These are phyloP conservation scores for Atherix ibis DNA, from an alignment of 2,888 invertebrate species.

Conservation along the genomic window DNA sequence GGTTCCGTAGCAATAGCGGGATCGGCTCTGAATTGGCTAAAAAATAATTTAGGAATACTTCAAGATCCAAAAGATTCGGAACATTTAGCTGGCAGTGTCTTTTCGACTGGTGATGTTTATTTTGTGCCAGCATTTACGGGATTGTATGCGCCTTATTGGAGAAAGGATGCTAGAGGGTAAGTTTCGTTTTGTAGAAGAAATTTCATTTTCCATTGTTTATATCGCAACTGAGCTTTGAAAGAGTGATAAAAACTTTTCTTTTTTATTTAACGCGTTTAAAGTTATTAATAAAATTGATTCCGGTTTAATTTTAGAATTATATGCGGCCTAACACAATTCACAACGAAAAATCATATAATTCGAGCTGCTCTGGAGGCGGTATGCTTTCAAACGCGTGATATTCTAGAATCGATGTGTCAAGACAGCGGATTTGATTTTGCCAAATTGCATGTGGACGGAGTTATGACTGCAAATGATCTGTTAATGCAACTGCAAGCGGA, in stretches of 20 bases:
- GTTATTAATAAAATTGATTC: no score
- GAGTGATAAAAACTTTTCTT: no score
- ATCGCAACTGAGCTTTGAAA: no score
- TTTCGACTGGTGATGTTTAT: slow-evolving; percentile 85
- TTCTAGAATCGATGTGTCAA: slow-evolving; percentile 85
- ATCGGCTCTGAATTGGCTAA: slow-evolving; percentile 80
- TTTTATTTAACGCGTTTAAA: no score
- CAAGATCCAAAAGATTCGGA: slow-evolving; percentile 56
- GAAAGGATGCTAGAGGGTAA: slow-evolving; percentile 85
- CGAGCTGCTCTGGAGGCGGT: slow-evolving; percentile 90
- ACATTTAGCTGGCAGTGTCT: slow-evolving; percentile 58
- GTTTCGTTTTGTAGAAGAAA: no score
- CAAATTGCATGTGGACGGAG: slow-evolving; percentile 84
- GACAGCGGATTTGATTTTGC: slow-evolving; percentile 76
- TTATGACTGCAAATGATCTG: slow-evolving; percentile 75
- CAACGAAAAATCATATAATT: slow-evolving; percentile 83
- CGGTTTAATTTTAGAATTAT: slow-evolving; percentile 61
- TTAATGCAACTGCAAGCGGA: slow-evolving; percentile 96
- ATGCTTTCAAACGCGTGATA: slow-evolving; percentile 89
- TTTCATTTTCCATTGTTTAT: no score
- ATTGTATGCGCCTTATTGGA: slow-evolving; percentile 95
- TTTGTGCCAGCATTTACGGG: slow-evolving; percentile 98
- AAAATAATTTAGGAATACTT: slow-evolving; percentile 79
- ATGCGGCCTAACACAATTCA: slow-evolving; percentile 85
- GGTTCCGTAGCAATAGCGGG: slow-evolving; percentile 90